A percentile compares a stretch with the other conserved stretches of the same genome.
Conservation (phyloP, 2,888 invertebrate genomes). For the Pristionchus fissidentatus region DNA sequence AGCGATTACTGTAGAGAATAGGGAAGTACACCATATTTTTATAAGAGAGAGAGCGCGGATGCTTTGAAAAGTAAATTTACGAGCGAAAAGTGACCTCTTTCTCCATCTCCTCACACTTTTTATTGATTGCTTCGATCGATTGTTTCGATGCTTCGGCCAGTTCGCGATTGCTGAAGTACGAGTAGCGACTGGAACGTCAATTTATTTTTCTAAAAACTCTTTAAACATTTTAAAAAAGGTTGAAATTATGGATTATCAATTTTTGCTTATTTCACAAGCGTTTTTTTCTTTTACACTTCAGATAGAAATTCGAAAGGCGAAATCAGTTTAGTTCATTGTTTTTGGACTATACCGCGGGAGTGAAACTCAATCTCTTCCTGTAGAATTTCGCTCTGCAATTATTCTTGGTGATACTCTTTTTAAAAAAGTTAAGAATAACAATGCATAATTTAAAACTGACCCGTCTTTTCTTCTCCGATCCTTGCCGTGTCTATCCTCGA, state of each 20-base stretch:
- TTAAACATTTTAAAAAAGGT: no score
- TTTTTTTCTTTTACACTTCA: neutral
- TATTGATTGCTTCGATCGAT: neutral
- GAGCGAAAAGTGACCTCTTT: neutral
- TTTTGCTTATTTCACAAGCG: neutral
- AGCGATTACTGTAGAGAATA: no score
- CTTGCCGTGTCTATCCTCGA: neutral
- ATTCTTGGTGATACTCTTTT: no score
- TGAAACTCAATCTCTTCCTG: neutral
- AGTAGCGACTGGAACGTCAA: no score
- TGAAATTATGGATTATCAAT: no score
- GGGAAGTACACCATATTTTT: no score
- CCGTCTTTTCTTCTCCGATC: neutral
- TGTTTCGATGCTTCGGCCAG: neutral
- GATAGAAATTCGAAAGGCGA: neutral
- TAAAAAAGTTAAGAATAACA: no score
- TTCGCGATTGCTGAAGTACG: neutral
- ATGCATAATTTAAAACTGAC: neutral
- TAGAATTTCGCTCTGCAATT: no score
- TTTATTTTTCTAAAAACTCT: no score
- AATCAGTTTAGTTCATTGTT: no score
- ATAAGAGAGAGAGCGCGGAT: neutral
- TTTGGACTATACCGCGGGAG: no score
- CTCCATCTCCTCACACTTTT: neutral
- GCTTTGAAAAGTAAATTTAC: neutral